A percentile compares a stretch with the other conserved stretches of the same genome.
Conservation (phyloP, 2,888 invertebrate genomes). For the Platynereis dumerilii region DNA sequence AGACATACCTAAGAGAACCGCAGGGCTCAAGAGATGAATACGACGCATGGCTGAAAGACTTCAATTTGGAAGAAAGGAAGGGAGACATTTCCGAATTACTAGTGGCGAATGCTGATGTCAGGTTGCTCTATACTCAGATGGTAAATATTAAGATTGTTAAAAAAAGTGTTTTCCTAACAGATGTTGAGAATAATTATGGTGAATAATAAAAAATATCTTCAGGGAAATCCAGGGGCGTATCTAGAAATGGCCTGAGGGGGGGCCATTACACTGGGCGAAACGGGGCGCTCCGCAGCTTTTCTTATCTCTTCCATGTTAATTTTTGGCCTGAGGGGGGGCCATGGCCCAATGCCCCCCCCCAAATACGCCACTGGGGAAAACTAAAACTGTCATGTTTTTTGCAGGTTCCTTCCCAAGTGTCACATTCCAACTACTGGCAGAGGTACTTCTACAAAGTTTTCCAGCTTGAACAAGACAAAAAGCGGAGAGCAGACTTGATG, state of each 20-base stretch:
- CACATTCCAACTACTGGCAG: slow-evolving; percentile 81
- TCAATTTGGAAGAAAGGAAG: slow-evolving; percentile 66
- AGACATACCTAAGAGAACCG: slow-evolving; percentile 77
- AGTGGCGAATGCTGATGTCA: slow-evolving; percentile 69
- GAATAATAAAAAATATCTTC: no score
- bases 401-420: slow-evolving; percentile 68
- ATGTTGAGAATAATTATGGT: no score
- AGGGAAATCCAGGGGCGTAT: no score
- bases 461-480: slow-evolving; percentile 77
- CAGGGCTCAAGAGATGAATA: slow-evolving; percentile 68
- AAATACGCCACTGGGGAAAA: no score
- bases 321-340: no score
- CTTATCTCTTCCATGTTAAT: no score
- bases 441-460: slow-evolving; percentile 73
- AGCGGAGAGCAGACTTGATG: slow-evolving; percentile 72
- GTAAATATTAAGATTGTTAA: slow-evolving; percentile 70
- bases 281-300: no score
- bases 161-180: no score
- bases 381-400: no score
- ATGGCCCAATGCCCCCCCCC: no score
- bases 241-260: no score
- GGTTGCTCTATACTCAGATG: slow-evolving; percentile 71
- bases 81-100: slow-evolving; percentile 71
- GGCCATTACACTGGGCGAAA: no score
- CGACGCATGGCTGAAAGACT: slow-evolving; percentile 70